Percentiles rank a stretch among this genome's conserved stretches.
These are phyloP conservation scores for Zaprionus lachaisei DNA, from an alignment of 1,140 invertebrate species.

Conservation along the genomic window DNA sequence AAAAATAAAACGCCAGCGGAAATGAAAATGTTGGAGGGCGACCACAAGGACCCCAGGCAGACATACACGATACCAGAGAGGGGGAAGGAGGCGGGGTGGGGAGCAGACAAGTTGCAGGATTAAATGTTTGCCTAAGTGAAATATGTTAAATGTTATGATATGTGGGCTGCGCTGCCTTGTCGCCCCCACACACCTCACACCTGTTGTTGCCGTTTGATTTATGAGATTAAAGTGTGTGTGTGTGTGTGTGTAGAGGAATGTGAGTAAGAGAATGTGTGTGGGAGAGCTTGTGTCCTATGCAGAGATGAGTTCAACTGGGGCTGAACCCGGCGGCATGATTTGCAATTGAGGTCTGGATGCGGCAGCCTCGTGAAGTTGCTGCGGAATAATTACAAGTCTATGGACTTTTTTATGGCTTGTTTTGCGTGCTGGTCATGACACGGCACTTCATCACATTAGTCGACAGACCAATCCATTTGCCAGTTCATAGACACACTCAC, in stretches of 20 bases:
- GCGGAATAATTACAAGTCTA: slow-evolving; percentile 49
- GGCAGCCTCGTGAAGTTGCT: slow-evolving; percentile 6
- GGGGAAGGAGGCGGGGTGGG: not conserved
- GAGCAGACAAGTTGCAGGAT: slow-evolving; percentile 62
- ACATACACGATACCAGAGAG: not conserved
- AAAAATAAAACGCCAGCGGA: slow-evolving; percentile 82
- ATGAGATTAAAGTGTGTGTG: slow-evolving; percentile 64
- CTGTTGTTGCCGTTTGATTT: slow-evolving; percentile 62
- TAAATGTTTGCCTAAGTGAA: slow-evolving; percentile 81
- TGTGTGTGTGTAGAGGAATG: not conserved
- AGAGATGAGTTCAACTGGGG: not conserved
- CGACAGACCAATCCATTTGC: slow-evolving; percentile 69
- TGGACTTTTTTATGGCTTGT: slow-evolving; percentile 20
- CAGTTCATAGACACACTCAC: slow-evolving; percentile 46
- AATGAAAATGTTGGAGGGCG: slow-evolving; percentile 66
- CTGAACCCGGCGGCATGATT: slow-evolving; percentile 33
- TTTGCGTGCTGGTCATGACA: slow-evolving; percentile 25
- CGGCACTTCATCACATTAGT: slow-evolving; percentile 70
- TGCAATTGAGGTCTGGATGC: slow-evolving; percentile 31
- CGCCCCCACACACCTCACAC: slow-evolving; percentile 6
- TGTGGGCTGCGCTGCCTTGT: slow-evolving; percentile 36
- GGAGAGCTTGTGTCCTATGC: not conserved
- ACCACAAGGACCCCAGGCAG: slow-evolving; percentile 6
- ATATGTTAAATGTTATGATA: slow-evolving; percentile 80
- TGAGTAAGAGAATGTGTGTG: not conserved